Conservation (phyloP, 2,888 invertebrate genomes). For the Apodemia duryi region DNA sequence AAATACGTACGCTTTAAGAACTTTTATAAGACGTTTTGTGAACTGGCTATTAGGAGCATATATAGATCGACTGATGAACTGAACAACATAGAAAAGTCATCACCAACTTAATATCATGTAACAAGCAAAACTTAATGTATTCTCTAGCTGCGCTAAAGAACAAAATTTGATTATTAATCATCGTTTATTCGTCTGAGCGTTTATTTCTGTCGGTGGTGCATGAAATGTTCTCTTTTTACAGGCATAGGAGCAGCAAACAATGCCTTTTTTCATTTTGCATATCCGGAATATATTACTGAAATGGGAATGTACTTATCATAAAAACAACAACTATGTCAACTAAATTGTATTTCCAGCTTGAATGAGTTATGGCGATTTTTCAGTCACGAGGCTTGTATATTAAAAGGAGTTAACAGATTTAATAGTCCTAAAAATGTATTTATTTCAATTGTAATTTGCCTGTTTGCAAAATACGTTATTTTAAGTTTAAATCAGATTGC, state of each 20-base stretch:
- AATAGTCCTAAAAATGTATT: not conserved
- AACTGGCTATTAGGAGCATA: slow-evolving; percentile 22
- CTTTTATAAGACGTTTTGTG: slow-evolving; percentile 20
- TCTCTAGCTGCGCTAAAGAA: not conserved
- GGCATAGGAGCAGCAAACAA: not conserved
- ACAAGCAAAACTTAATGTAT: not conserved
- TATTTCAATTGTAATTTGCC: slow-evolving; percentile 1
- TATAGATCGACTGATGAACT: slow-evolving; percentile 11
- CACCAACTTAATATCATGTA: not conserved
- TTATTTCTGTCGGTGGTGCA: too few species aligned
- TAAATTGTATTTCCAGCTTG: not conserved
- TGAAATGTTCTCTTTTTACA: not conserved
- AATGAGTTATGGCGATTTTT: not conserved
- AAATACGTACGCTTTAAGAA: slow-evolving; percentile 27
- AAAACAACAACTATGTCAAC: not conserved
- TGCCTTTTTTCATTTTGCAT: not conserved
- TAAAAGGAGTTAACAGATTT: not conserved
- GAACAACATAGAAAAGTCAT: slow-evolving; percentile 7
- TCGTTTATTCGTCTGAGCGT: not conserved
- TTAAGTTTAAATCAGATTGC: not conserved
- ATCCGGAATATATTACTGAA: not conserved
- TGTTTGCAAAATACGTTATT: slow-evolving; percentile 1
- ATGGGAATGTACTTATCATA: not conserved
- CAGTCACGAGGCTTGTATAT: not conserved
- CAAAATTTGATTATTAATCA: not conserved